Conservation (phyloP, 2,113 vertebrate genomes). For the Muntiacus reevesi region DNA sequence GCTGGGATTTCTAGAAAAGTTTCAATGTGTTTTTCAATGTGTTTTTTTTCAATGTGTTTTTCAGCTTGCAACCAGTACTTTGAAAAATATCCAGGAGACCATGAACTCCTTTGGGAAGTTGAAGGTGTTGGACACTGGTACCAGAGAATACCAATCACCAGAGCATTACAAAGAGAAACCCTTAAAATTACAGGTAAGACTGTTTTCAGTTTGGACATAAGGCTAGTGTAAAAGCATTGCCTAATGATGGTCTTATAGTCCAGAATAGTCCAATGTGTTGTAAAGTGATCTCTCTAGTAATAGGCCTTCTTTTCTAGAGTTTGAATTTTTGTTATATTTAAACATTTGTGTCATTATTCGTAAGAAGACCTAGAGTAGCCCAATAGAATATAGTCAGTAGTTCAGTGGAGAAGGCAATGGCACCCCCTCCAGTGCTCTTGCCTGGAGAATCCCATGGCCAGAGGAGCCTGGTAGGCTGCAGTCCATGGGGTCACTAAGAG, state of each 20-base stretch:
- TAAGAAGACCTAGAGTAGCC: background rate
- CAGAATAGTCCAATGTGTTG: background rate
- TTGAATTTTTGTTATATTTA: background rate
- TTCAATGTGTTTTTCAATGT: conserved; percentile 71
- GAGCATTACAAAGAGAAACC: conserved; percentile 76
- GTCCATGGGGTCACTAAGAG: too few species aligned
- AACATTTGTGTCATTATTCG: background rate
- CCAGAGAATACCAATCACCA: conserved; percentile 82
- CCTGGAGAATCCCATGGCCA: too few species aligned
- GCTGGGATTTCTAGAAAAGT: conserved; percentile 43
- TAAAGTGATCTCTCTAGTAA: background rate
- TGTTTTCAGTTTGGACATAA: background rate
- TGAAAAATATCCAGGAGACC: conserved; percentile 84
- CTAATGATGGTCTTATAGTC: background rate
- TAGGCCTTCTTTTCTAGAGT: background rate
- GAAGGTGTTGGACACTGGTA: conserved; percentile 83
- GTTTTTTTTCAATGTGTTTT: conserved; percentile 59
- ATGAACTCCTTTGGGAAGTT: conserved; percentile 88
- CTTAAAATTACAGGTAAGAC: conserved; percentile 76
- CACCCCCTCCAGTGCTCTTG: too few species aligned
- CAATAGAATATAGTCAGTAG: background rate
- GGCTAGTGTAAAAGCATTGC: background rate
- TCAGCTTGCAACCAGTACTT: conserved; percentile 90
- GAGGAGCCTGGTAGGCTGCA: too few species aligned
- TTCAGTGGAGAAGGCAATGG: background rate